phyloP scores from a whole-genome alignment of 2,113 vertebrate genomes.

The Catharus bicknelli region DNA sequence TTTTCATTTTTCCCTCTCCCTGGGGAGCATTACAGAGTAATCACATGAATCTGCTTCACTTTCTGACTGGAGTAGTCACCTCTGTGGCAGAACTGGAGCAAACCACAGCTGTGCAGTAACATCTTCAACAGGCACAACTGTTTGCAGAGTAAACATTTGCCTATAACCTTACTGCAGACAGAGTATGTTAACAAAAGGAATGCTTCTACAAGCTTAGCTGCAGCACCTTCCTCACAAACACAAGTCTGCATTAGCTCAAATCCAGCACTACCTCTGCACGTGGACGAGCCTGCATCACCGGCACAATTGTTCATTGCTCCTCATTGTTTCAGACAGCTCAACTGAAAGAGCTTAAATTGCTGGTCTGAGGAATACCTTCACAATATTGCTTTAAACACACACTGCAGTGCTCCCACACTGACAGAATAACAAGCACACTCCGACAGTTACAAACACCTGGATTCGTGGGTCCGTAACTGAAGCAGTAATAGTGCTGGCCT shows the following conservation, averaged over 20 bases:
- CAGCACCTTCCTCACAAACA: neutral
- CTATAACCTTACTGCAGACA: slow-evolving; percentile 39
- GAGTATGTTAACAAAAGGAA: slow-evolving; percentile 43
- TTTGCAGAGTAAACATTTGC: slow-evolving; percentile 64
- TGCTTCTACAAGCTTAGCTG: slow-evolving; percentile 15
- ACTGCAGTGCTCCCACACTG: slow-evolving; percentile 5
- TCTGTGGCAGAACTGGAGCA: slow-evolving; percentile 5
- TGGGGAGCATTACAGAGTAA: neutral
- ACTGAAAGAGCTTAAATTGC: slow-evolving; percentile 20
- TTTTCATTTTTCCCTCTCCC: neutral
- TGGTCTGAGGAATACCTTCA: slow-evolving; percentile 26
- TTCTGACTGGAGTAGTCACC: neutral
- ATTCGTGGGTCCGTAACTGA: slow-evolving; percentile 28
- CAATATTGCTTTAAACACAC: slow-evolving; percentile 9
- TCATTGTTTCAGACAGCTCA: slow-evolving; percentile 39
- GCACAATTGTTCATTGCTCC: neutral
- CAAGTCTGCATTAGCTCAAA: neutral
- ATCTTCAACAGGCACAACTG: slow-evolving; percentile 54
- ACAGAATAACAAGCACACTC: slow-evolving; percentile 37
- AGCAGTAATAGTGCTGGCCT: neutral
- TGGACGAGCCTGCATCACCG: neutral
- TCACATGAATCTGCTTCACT: neutral
- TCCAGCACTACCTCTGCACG: neutral
- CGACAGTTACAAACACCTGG: slow-evolving; percentile 48
- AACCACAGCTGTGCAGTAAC: slow-evolving; percentile 55